Evolutionary conservation across 2,888 invertebrate species (phyloP), one percentile per base, ranked within the genome.

Genomic region (Drosophila cracens): DNA sequence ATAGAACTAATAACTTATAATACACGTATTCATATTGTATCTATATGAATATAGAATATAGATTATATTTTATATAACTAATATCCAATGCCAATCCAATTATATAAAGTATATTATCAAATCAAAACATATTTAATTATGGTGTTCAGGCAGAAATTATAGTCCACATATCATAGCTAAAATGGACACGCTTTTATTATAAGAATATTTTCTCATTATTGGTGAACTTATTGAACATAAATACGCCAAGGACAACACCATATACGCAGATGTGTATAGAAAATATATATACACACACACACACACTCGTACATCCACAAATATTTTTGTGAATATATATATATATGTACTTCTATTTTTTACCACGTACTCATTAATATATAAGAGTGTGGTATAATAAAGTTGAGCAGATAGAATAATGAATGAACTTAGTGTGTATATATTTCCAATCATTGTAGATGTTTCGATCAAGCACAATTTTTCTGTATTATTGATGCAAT

Each of bases 131-230:
- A 46, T 46, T 46, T 13, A 21, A 43, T 43, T 43, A 43, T 21
- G 2, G 13, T 46, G 13, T 13, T 21, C 13, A 46, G 7, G 21
- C 21, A 21, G 21, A 21, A 16, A 21, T 21, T 46, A 16, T 46
- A 46, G 21, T 43, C 13, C 21, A 3, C 8, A 11, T 43, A 43
- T 46, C 46, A 53, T 27, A 36, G 18, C 18, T 54, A 21, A 36
- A 25, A 16, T 25, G 4, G 4, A 31, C 10, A n/a, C 11, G 25
- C 48, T 40, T 43, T 56, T 46, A 54, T 74, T 62, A 27, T 18
- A 51, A 38, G 46, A 61, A 59, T 58, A 65, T 59, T 74, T 54
- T 62, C 60, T 74, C 57, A 81, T 68, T 67, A 83, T 74, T 87
- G 73, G 74, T 64, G 57, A 82, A 69, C 63, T 70, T 70, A 82